These are phyloP conservation scores for Romanogobio albipinnatus DNA, from an alignment of 2,113 vertebrate species.

Conservation along the genomic window DNA sequence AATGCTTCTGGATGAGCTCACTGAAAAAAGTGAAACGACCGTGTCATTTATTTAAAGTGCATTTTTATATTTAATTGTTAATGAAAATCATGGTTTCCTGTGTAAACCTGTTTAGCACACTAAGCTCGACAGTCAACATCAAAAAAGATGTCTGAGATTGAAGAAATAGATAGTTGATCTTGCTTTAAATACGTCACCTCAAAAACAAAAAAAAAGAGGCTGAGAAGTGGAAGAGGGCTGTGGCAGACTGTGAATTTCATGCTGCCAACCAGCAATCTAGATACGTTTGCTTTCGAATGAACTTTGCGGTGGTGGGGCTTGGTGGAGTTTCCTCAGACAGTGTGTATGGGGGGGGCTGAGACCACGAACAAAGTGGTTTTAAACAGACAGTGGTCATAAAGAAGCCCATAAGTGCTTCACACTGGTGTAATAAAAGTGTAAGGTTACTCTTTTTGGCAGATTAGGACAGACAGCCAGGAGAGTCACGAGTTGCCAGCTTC, in stretches of 20 bases:
- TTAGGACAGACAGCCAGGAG: constrained; percentile 57
- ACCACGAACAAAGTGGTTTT: constrained; percentile 61
- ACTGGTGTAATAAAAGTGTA: constrained; percentile 74
- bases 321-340: constrained; percentile 50
- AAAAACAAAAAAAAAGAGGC: neutral
- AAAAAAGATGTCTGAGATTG: neutral
- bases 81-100: neutral
- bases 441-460: constrained; percentile 69
- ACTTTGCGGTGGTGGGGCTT: constrained; percentile 34
- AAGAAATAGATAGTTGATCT: neutral
- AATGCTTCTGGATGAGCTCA: no score
- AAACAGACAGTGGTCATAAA: constrained; percentile 69
- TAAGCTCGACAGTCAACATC: neutral
- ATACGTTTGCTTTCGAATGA: constrained; percentile 23
- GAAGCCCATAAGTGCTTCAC: constrained; percentile 72
- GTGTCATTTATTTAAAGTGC: neutral
- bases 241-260: neutral
- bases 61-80: neutral
- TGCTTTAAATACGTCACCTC: neutral
- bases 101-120: neutral
- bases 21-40: neutral
- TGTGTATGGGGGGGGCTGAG: constrained; percentile 56
- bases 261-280: constrained; percentile 20
- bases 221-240: neutral
- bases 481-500: constrained; percentile 62